These are phyloP conservation scores for Notolabrus celidotus DNA, from an alignment of 2,797 vertebrate genomes.

Conservation along the genomic window DNA sequence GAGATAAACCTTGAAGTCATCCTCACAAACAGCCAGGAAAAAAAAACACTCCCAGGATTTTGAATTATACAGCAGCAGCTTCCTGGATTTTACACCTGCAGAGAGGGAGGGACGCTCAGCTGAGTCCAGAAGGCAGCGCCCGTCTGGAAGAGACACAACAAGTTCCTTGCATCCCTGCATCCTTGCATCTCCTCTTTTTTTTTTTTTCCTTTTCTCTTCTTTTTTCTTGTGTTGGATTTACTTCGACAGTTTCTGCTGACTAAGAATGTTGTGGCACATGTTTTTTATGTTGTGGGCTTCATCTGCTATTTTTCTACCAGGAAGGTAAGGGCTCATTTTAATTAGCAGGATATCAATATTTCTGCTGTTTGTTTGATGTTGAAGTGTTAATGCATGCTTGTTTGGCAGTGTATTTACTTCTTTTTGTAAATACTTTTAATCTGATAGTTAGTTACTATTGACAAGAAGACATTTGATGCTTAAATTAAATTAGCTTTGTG, in stretches of 20 bases:
- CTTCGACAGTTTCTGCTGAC: conserved; percentile 14
- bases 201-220: conserved; percentile 10
- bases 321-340: conserved; percentile 73
- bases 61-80: conserved; percentile 79
- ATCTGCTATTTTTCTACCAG: conserved; percentile 72
- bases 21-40: conserved; percentile 66
- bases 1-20: conserved; percentile 74
- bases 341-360: background rate
- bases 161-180: conserved; percentile 40
- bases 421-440: conserved; percentile 6
- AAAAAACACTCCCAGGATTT: conserved; percentile 67
- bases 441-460: background rate
- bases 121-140: conserved; percentile 53
- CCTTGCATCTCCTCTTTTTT: conserved; percentile 3
- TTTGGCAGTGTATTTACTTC: background rate
- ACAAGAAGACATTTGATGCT: background rate
- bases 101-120: conserved; percentile 65
- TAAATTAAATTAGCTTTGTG: background rate
- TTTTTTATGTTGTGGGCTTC: conserved; percentile 66
- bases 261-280: conserved; percentile 73
- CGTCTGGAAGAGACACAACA: conserved; percentile 56
- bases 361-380: background rate
- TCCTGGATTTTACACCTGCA: conserved; percentile 78
- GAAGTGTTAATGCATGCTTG: too few relatives aligned
- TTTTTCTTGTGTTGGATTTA: background rate